Base-by-base conservation (phyloP, 2,888 invertebrate genomes). In the Bombyx huttoni region DNA sequence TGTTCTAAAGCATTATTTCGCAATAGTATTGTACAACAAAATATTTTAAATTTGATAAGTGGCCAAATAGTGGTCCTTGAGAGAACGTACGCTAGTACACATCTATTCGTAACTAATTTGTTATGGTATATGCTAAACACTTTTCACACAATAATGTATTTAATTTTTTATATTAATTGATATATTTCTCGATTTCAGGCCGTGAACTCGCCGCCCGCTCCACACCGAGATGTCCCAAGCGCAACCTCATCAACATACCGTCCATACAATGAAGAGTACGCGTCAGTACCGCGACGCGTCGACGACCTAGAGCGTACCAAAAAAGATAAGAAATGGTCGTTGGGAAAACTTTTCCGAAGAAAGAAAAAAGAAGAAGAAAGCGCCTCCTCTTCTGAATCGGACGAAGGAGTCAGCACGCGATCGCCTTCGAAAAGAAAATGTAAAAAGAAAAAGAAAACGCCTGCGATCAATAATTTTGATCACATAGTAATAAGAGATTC, bases 281-380 rank as follows among this genome's bases (percentile, higher is more conserved):
- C 77, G 53, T 64, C 78, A 60, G 70, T 79, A 58, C 81, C 77
- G 55, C 79, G 80, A 7, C 81, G 81, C 34, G 66, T 73, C 51
- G 84, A 85, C 49, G 85, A 85, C 47, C 60, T 65, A n/a, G 86
- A 86, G 72, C 78, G 85, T 63, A 65, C 70, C 57, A 89, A 89
- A 58, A 90, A 90, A 66, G 92, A 92, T 64, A 93, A 92, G 62
- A 94, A 94, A 77, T 96, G 95, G 95, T 94, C 94, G 8, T 90
- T 96, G 48, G 94, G 95, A 8, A 93, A 93, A 64, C 89, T 96
- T 3, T 94, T 96, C 70, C 90, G 94, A 57, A 90, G 93, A 70
- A 93, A 93, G 78, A 94, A 94, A 76, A 92, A 92, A 59, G 91
- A 91, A 55, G 90, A 90, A 48, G 91, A 91, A 59, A 90, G 87